Evolutionary conservation across 2,797 vertebrate genomes (phyloP).

Genomic region (Podarcis siculus): DNA sequence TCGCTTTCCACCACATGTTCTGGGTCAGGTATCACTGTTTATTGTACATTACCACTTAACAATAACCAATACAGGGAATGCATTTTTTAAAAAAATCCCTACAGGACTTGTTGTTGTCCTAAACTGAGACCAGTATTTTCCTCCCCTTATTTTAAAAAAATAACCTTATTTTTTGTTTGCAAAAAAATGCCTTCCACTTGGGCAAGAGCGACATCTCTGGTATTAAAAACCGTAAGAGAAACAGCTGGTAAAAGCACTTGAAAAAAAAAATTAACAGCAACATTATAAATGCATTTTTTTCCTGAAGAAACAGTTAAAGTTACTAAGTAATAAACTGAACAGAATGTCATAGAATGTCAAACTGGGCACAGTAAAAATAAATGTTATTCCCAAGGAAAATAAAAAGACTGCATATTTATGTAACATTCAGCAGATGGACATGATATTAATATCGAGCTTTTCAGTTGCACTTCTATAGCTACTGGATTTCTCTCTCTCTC

Average conservation of each 20-base stretch:
- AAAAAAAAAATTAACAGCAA: slow-evolving; percentile 80
- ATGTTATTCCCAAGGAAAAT: slow-evolving; percentile 85
- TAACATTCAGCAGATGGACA: slow-evolving; percentile 96
- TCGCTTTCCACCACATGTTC: neutral
- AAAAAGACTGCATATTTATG: slow-evolving; percentile 86
- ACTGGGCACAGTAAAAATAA: slow-evolving; percentile 87
- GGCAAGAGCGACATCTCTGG: slow-evolving; percentile 53
- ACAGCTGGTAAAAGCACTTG: slow-evolving; percentile 81
- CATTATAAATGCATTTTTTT: slow-evolving; percentile 80
- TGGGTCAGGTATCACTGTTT: slow-evolving; percentile 53
- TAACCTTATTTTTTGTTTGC: slow-evolving; percentile 58
- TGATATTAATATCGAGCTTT: slow-evolving; percentile 96
- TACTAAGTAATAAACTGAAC: slow-evolving; percentile 82
- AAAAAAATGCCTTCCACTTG: slow-evolving; percentile 61
- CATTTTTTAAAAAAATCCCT: slow-evolving; percentile 51
- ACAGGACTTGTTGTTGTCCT: slow-evolving; percentile 54
- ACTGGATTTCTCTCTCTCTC: slow-evolving; percentile 80
- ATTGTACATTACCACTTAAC: slow-evolving; percentile 64
- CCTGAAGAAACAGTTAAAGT: slow-evolving; percentile 82
- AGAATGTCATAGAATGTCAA: slow-evolving; percentile 86
- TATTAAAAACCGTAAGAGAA: slow-evolving; percentile 72
- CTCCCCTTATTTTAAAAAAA: slow-evolving; percentile 19
- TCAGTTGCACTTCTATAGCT: slow-evolving; percentile 95
- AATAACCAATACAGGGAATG: slow-evolving; percentile 53
- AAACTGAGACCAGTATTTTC: slow-evolving; percentile 28